phyloP scores from a whole-genome alignment of 2,888 invertebrate species.

The Drosophila cognata region DNA sequence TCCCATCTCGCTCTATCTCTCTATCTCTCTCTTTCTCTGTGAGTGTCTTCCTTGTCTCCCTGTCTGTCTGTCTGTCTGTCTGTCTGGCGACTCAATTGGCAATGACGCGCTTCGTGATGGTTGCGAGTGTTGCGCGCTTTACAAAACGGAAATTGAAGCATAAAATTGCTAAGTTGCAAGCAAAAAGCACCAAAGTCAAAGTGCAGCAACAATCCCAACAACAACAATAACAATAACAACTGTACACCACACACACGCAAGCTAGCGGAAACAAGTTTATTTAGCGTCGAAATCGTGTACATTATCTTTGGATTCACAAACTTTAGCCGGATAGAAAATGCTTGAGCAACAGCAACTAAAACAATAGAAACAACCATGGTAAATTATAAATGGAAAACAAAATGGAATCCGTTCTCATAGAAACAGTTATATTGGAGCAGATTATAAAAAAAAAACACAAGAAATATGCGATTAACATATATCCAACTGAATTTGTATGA shows the following conservation, averaged over 20 bases:
- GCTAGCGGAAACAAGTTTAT: slow-evolving; percentile 60
- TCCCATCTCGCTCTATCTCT: not conserved
- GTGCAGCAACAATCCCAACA: slow-evolving; percentile 13
- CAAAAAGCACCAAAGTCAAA: slow-evolving; percentile 31
- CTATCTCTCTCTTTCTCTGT: not conserved
- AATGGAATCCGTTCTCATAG: slow-evolving; percentile 2
- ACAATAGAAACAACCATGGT: slow-evolving; percentile 19
- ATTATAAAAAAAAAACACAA: too few relatives aligned
- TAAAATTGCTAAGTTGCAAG: slow-evolving; percentile 75
- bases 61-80: slow-evolving; percentile 8
- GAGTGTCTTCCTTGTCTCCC: not conserved
- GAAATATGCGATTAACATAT: not conserved
- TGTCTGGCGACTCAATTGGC: slow-evolving; percentile 64
- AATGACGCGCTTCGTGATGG: slow-evolving; percentile 62
- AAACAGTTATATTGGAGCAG: not conserved
- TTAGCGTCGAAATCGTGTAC: slow-evolving; percentile 54
- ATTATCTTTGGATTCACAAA: slow-evolving; percentile 51
- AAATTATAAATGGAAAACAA: slow-evolving; percentile 27
- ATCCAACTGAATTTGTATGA: not conserved
- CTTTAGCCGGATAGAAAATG: slow-evolving; percentile 45
- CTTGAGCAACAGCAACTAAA: slow-evolving; percentile 19
- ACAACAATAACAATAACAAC: slow-evolving; percentile 8
- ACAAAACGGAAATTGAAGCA: slow-evolving; percentile 79
- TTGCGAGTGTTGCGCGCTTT: slow-evolving; percentile 45
- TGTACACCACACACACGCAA: slow-evolving; percentile 21